These are phyloP conservation scores for Bolinopsis microptera DNA, from an alignment of 37 sponge, comb jelly and placozoan genomes.

Conservation along the genomic window DNA sequence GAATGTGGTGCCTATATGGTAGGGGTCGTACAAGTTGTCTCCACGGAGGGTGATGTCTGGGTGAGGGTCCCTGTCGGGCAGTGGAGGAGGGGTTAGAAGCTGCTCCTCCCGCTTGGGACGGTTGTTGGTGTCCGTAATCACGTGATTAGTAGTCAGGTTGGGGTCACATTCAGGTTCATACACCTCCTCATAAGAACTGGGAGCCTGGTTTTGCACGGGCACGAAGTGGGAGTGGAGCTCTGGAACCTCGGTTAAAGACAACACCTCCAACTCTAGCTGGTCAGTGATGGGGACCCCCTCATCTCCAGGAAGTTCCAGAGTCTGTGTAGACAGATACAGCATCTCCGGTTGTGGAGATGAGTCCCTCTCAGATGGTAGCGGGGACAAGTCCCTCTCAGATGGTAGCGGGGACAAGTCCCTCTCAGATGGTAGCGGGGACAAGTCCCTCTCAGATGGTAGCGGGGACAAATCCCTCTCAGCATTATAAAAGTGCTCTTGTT, in stretches of 20 bases:
- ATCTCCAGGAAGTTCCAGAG: not conserved
- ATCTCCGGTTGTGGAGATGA: not conserved
- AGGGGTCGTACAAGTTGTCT: constrained; percentile 21
- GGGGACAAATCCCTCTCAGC: not conserved
- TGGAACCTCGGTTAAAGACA: not conserved
- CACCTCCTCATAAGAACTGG: not conserved
- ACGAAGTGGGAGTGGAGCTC: not conserved
- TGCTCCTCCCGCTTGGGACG: constrained; percentile 32
- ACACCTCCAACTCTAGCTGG: not conserved
- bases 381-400: not conserved
- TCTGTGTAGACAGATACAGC: not conserved
- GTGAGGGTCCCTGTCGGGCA: not conserved
- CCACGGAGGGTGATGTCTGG: not conserved
- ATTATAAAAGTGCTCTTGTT: no score
- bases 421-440: not conserved
- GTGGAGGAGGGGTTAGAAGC: constrained; percentile 30
- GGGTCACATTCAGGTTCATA: constrained; percentile 29
- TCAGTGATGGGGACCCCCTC: not conserved
- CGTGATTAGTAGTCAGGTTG: not conserved
- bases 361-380: not conserved
- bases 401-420: not conserved
- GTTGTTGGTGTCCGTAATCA: not conserved
- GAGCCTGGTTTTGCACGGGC: not conserved
- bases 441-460: not conserved
- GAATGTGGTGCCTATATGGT: constrained; percentile 28